Evolutionary conservation across 2,888 invertebrate species (phyloP).

Genomic region (Perizoma affinitatum): DNA sequence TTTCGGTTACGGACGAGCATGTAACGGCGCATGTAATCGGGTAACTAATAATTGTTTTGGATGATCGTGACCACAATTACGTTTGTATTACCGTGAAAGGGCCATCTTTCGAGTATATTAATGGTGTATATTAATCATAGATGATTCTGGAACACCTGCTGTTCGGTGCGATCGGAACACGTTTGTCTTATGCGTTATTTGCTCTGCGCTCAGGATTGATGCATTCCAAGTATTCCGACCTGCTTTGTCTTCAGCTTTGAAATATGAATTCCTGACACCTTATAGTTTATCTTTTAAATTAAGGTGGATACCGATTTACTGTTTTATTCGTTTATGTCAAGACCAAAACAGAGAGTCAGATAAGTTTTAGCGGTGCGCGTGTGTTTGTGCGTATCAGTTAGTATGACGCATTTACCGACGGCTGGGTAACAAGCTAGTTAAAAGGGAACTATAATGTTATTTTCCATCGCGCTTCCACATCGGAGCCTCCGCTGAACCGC

Average conservation of each 20-base stretch:
- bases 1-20: constrained; percentile 38
- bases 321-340: not conserved
- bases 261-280: constrained; percentile 35
- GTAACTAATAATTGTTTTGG: constrained; percentile 48
- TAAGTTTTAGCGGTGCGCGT: not conserved
- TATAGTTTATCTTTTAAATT: constrained; percentile 1
- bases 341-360: not conserved
- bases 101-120: constrained; percentile 61
- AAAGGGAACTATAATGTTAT: constrained; percentile 1
- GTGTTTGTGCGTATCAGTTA: too few species aligned
- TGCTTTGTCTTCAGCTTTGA: constrained; percentile 30
- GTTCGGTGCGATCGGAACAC: constrained; percentile 52
- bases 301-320: not conserved
- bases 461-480: constrained; percentile 11
- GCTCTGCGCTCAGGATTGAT: constrained; percentile 42
- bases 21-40: constrained; percentile 47
- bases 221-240: constrained; percentile 31
- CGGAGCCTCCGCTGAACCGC: constrained; percentile 18
- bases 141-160: constrained; percentile 80
- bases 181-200: constrained; percentile 48
- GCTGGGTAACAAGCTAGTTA: constrained; percentile 4
- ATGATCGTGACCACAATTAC: constrained; percentile 66
- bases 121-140: constrained; percentile 78
- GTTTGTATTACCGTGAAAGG: constrained; percentile 61
- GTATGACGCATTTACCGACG: not conserved